Base-by-base conservation (phyloP, 1,140 invertebrate species). In the Micrasema minimum region DNA sequence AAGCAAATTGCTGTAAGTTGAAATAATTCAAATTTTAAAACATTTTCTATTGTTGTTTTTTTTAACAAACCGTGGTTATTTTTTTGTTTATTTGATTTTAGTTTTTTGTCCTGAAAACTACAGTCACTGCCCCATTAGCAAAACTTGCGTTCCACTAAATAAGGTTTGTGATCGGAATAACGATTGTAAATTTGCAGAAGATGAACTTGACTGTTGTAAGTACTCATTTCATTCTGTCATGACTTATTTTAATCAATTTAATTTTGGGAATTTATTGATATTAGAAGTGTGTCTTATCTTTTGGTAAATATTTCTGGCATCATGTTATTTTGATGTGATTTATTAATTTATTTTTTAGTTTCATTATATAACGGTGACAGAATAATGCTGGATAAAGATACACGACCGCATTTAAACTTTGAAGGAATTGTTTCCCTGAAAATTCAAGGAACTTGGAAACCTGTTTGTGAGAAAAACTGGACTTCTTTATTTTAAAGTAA, bases 181-280 rank as follows among this genome's bases (percentile, higher is more conserved):
- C n/a, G 89, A 93, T 77, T 93, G 92, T 77, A 75, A 77, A 2
- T 84, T 88, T 59, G 84, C 83, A 14, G 92, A 92, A 78, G 92
- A 94, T 78, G 93, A 94, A 85, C 74, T 80, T n/a, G 85, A 89
- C 77, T 91, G 90, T 77, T 86, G 90, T 91, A 79, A 86, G 88
- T 81, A 50, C 4, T 20, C 16, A 3, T 51, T 4, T 10, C 11
- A 51, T 51, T 51, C 7, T 51, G 20, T 51, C 22, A 18, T 51
- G 22, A 66, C n/a, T n/a, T n/a, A n/a, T n/a, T n/a, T n/a, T n/a
- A n/a, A n/a, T n/a, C n/a, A n/a, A n/a, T n/a, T n/a, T n/a, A n/a
- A n/a, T n/a, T n/a, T n/a, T n/a, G n/a, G n/a, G n/a, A n/a, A n/a
- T n/a, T n/a, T n/a, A n/a, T n/a, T n/a, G n/a, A n/a, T n/a, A n/a